Conservation (phyloP, 2,888 invertebrate genomes). For the Cataglyphis altisquamis region DNA sequence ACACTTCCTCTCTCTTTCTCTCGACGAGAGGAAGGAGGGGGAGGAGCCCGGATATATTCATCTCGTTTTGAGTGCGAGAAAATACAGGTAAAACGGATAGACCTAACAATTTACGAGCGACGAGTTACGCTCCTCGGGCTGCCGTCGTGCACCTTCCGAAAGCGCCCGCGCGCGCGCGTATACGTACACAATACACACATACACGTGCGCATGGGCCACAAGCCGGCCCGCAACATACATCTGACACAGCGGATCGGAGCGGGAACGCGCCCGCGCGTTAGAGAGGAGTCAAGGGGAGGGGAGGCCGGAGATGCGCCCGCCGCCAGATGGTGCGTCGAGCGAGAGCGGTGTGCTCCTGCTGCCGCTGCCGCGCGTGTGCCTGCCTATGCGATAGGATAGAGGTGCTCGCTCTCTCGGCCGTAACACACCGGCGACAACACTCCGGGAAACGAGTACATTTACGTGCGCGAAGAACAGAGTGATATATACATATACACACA, state of each 20-base stretch:
- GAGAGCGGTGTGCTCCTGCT: constrained; percentile 67
- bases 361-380: constrained; percentile 49
- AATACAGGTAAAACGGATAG: constrained; percentile 35
- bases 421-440: constrained; percentile 45
- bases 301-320: constrained; percentile 72
- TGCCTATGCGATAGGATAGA: constrained; percentile 40
- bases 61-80: constrained; percentile 23
- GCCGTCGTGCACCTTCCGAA: constrained; percentile 2
- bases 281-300: neutral
- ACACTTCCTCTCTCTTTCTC: neutral
- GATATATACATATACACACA: neutral
- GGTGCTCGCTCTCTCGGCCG: constrained; percentile 49
- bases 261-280: neutral
- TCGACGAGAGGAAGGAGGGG: neutral
- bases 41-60: constrained; percentile 10
- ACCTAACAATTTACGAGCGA: constrained; percentile 41
- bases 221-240: constrained; percentile 8
- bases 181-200: neutral
- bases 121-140: constrained; percentile 20
- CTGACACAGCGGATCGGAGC: neutral
- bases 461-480: constrained; percentile 2
- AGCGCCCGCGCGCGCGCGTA: neutral
- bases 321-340: constrained; percentile 75
- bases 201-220: neutral
- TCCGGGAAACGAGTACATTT: constrained; percentile 54